Base-by-base conservation (phyloP, 2,113 vertebrate species). In the Dendropsophus ebraccatus region DNA sequence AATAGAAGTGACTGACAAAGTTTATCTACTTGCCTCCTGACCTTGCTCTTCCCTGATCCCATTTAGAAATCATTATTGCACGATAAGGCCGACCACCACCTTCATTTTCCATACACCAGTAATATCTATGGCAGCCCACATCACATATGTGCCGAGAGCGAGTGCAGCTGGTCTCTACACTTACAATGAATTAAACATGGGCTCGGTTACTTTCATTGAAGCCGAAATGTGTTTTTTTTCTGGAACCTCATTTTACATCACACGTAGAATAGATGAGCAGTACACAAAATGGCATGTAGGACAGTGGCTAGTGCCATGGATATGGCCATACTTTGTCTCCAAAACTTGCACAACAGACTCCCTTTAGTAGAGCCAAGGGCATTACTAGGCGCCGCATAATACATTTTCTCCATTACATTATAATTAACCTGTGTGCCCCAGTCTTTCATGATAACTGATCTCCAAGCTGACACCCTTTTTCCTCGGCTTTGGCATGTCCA, bases 371-470 rank as follows among this genome's bases (percentile, higher is more conserved):
- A 60, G 30, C 50, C 81, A 73, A 73, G 49, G 81, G 28, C 67
- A 72, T 50, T 23, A 32, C 41, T 73, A 50, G 35, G n/a, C 65
- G 3, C 17, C n/a, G 28, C 16, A 67, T 52, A 23, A 73, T 73
- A 56, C 49, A 50, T 69, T 58, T n/a, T 23, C 28, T 58, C 47
- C 35, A 60, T 72, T 60, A 58, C 73, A 11, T 75, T 75, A 74
- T 75, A 84, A 84, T 75, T 45, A 60, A 74, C 82, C 82, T 13
- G 35, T 41, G 23, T 47, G 54, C 69, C 52, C 70, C 69, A 60
- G 23, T 60, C 28, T 25, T 28, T 41, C 49, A 72, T 5, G n/a
- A 84, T 84, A 49, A 84, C 56, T 11, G 56, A 84, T 67, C 73
- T 65, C 41, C 16, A 77, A 73, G 25, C 32, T 72, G 35, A 80